phyloP scores from a whole-genome alignment of 2,113 vertebrate species.

The Pelobates fuscus region DNA sequence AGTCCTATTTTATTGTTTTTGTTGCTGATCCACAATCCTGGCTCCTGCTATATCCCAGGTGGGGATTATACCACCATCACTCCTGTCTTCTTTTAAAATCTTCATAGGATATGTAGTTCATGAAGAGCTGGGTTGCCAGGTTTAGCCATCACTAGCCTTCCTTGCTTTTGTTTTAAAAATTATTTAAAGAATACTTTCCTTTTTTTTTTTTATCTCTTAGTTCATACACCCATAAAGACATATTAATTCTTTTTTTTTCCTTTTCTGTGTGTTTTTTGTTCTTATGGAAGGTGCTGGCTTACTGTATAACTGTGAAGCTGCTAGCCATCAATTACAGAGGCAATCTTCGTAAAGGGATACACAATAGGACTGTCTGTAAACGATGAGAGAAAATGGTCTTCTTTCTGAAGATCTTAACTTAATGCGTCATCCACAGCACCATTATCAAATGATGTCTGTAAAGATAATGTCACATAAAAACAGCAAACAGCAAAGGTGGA shows the following conservation, averaged over 20 bases:
- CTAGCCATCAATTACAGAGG: slow-evolving; percentile 37
- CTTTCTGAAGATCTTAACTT: slow-evolving; percentile 27
- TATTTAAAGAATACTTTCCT: no score
- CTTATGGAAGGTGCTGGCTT: neutral
- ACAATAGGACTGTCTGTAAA: slow-evolving; percentile 26
- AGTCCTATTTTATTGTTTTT: no score
- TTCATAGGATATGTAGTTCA: no score
- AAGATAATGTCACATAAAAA: slow-evolving; percentile 50
- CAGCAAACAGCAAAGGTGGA: slow-evolving; percentile 33
- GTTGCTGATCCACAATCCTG: no score
- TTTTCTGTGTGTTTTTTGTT: neutral
- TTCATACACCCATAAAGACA: neutral
- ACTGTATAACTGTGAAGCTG: slow-evolving; percentile 1
- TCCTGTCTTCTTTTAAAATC: no score
- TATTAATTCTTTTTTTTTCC: neutral
- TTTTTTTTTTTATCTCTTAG: no score
- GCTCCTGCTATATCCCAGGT: no score
- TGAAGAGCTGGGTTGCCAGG: no score
- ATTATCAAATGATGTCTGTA: slow-evolving; percentile 38
- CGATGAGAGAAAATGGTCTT: slow-evolving; percentile 34
- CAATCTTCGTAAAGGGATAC: slow-evolving; percentile 23
- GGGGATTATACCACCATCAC: no score
- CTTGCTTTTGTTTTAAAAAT: no score
- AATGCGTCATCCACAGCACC: slow-evolving; percentile 32
- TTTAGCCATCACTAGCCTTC: no score